A percentile compares a stretch with the other conserved stretches of the same genome.
phyloP scores from a whole-genome alignment of 1,140 invertebrate genomes.

The Ladona fulva region DNA sequence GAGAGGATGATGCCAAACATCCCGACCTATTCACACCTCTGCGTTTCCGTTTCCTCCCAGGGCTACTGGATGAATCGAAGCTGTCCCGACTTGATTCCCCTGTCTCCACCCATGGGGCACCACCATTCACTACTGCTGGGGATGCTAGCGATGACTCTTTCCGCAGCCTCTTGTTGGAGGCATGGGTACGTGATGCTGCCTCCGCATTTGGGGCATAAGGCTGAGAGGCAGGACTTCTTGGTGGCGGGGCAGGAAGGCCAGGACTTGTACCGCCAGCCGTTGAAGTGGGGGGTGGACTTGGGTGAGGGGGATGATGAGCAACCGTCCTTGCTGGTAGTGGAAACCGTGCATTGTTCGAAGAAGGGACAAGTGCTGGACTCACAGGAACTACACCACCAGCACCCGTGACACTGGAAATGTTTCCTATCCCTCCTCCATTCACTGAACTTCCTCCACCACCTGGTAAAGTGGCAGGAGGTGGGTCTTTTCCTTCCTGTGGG shows the following conservation, averaged over 20 bases:
- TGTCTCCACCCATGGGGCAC: constrained; percentile 17
- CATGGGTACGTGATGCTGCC: constrained; percentile 48
- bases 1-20: not conserved
- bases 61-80: constrained; percentile 19
- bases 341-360: not conserved
- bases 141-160: constrained; percentile 36
- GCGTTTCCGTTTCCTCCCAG: constrained; percentile 14
- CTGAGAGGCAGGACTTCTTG: constrained; percentile 21
- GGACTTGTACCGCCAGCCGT: constrained; percentile 28
- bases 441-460: constrained; percentile 8
- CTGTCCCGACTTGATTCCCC: constrained; percentile 25
- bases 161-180: constrained; percentile 50
- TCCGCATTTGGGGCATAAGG: constrained; percentile 29
- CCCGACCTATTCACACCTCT: not conserved
- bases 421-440: constrained; percentile 13
- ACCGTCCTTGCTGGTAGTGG: not conserved
- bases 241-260: constrained; percentile 21
- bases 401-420: constrained; percentile 17
- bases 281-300: constrained; percentile 8
- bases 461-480: constrained; percentile 16
- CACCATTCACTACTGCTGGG: constrained; percentile 14
- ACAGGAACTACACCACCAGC: constrained; percentile 21
- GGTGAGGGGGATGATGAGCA: not conserved
- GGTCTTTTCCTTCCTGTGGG: constrained; percentile 40
- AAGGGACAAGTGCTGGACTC: constrained; percentile 16